Evolutionary conservation across 2,113 vertebrate genomes (phyloP), one percentile per base, ranked within the genome.

Genomic region (Bufo gargarizans): DNA sequence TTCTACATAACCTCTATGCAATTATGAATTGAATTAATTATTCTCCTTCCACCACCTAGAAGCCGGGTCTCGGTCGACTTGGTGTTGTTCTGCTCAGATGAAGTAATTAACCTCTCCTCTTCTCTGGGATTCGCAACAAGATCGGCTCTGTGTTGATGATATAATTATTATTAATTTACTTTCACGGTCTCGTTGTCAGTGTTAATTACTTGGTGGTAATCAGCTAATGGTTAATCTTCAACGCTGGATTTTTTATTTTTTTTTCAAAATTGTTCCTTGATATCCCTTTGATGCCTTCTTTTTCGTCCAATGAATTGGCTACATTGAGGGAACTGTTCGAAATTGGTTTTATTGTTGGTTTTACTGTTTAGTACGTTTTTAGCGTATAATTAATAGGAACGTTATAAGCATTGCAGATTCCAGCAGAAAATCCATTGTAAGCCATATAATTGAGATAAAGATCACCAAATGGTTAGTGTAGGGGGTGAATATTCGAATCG

Each of bases 201-300:
- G 93, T 96, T 97, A 96, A 97, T 97, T 97, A 97, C 94, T 95
- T 95, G 94, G 93, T 93, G 90, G 95, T 96, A 96, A 97, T 97
- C 95, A 96, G 95, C 95, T 94, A 95, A 95, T 95, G 93, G 94
- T 96, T 96, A 97, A 96, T 96, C 95, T 94, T 92, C 93, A 92
- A 92, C 94, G 88, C 91, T 94, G 93, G 92, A 93, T 93, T 91
- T 93, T 91, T 92, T 90, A 93, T 91, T 92, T 93, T 92, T 80
- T 59, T 59, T 59, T 80, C 13, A 49, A 90, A 92, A 91, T 93
- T 91, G 90, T 90, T 91, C 89, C 91, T 91, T 90, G 91, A 91
- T 94, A 89, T 89, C 86, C 90, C 89, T 93, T 86, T 80, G 91
- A 82, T 82, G 80, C 61, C 11, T 11, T 43, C 5, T 19, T 65